Conservation (phyloP, 2,113 vertebrate species). For the Zosterops lateralis region DNA sequence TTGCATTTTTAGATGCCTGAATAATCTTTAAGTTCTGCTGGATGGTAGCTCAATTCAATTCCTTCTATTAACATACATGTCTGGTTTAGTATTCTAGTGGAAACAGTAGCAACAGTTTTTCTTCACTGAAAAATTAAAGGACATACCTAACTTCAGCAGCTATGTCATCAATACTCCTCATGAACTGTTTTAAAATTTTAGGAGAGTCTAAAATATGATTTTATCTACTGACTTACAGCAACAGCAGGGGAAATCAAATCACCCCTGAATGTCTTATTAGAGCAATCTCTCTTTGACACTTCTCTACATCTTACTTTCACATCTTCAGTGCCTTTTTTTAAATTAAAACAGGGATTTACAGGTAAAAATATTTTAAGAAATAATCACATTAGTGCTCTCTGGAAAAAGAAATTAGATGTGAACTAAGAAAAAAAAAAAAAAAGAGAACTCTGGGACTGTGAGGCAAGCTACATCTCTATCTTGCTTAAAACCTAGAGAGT, state of each 20-base stretch:
- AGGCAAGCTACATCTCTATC: not conserved
- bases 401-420: not conserved
- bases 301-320: conserved; percentile 32
- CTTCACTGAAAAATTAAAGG: conserved; percentile 39
- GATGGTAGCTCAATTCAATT: not conserved
- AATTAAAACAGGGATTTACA: not conserved
- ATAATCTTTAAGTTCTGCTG: not conserved
- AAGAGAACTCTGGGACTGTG: not conserved
- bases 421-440: not conserved
- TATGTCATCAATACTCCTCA: conserved; percentile 11
- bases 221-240: conserved; percentile 28
- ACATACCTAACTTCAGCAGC: not conserved
- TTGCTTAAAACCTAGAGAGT: not conserved
- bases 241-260: conserved; percentile 56
- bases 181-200: conserved; percentile 57
- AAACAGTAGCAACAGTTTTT: conserved; percentile 11
- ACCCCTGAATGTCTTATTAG: conserved; percentile 15
- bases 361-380: conserved; percentile 28
- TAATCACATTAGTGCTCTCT: not conserved
- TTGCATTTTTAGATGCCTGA: not conserved
- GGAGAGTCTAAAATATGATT: conserved; percentile 42
- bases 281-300: conserved; percentile 24
- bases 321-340: not conserved
- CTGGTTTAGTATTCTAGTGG: not conserved
- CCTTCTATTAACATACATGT: not conserved